Conservation (phyloP, 2,888 invertebrate species). For the Bimastos eiseni region DNA sequence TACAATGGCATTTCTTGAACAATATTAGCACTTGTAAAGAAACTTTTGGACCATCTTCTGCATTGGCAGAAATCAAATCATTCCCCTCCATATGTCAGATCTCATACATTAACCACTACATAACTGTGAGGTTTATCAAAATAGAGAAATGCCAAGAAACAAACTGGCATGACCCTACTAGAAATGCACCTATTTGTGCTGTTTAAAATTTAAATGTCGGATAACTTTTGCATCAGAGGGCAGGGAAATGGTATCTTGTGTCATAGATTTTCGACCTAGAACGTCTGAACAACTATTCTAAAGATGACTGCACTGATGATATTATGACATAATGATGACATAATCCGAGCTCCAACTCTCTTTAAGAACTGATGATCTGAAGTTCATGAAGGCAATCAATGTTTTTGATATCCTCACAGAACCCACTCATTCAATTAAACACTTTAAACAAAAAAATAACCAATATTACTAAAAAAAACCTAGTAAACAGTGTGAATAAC, state of each 20-base stretch:
- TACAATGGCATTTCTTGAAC: too few relatives aligned
- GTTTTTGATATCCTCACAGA: not conserved
- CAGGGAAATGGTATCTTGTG: not conserved
- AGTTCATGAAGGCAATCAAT: not conserved
- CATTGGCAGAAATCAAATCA: too few relatives aligned
- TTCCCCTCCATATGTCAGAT: too few relatives aligned
- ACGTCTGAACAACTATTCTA: not conserved
- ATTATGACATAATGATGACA: not conserved
- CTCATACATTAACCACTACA: too few relatives aligned
- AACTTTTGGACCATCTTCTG: too few relatives aligned
- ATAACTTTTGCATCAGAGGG: not conserved
- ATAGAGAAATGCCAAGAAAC: not conserved
- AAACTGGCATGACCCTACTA: not conserved
- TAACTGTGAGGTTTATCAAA: too few relatives aligned
- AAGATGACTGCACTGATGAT: not conserved
- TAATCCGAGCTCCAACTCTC: not conserved
- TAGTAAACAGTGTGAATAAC: not conserved
- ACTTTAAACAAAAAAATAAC: not conserved
- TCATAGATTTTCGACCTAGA: not conserved
- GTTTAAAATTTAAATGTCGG: not conserved
- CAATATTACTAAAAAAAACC: not conserved
- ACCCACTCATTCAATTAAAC: not conserved
- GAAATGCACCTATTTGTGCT: not conserved
- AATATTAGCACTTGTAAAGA: too few relatives aligned
- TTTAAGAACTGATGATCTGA: not conserved